These are phyloP conservation scores for Corbicula japonica DNA, from an alignment of 2,888 invertebrate genomes.

Conservation along the genomic window DNA sequence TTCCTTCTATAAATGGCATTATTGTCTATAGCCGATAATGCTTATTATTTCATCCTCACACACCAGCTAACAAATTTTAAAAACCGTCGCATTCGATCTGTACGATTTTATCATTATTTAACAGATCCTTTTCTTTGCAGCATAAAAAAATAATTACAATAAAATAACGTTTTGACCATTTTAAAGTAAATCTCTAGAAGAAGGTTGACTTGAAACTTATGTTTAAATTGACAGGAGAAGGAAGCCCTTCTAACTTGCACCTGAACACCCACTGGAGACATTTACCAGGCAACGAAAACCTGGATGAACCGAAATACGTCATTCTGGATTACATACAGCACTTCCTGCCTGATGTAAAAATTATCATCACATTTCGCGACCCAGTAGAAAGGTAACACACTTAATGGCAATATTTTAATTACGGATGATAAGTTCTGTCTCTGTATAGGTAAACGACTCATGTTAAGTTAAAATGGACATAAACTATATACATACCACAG, in stretches of 20 bases:
- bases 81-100: no score
- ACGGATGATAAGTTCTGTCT: no score
- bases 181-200: no score
- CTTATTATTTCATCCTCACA: no score
- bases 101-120: background rate
- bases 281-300: constrained; percentile 50
- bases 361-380: constrained; percentile 55
- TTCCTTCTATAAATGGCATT: no score
- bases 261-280: constrained; percentile 52
- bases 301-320: constrained; percentile 48
- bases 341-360: constrained; percentile 47
- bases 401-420: background rate
- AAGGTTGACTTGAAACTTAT: no score
- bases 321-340: constrained; percentile 60
- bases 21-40: no score
- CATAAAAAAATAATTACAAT: no score
- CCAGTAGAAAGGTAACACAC: constrained; percentile 51
- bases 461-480: no score
- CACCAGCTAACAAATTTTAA: no score
- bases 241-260: constrained; percentile 57
- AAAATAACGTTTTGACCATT: background rate
- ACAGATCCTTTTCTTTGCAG: background rate
- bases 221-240: constrained; percentile 56
- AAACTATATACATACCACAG: background rate
- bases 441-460: no score